A percentile compares a stretch with the other conserved stretches of the same genome.
Evolutionary conservation across 2,888 invertebrate species (phyloP).

Genomic region (Stictocephala bisonia): DNA sequence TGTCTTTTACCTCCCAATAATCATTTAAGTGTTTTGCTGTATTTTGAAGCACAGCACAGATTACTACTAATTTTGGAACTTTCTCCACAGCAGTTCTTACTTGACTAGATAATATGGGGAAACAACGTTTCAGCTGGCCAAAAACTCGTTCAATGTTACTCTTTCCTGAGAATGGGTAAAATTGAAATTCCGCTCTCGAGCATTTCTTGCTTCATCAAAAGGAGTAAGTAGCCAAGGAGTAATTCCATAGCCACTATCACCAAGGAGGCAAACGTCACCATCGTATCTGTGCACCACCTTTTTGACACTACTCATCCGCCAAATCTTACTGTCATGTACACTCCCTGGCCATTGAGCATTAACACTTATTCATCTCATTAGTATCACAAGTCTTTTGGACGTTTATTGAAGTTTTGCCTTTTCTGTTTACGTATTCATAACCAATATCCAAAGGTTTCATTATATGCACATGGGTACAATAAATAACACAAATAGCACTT

Average conservation of each 20-base stretch:
- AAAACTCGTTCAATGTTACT: background rate
- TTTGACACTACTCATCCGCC: background rate
- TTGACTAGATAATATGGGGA: background rate
- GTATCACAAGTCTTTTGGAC: background rate
- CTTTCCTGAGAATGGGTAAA: background rate
- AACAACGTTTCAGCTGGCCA: conserved; percentile 15
- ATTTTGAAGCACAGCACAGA: background rate
- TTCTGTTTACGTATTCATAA: background rate
- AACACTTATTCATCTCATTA: background rate
- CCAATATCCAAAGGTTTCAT: background rate
- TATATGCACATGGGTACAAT: conserved; percentile 29
- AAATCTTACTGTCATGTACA: conserved; percentile 22
- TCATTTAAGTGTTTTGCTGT: background rate
- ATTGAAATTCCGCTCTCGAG: background rate
- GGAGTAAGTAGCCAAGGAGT: conserved; percentile 18
- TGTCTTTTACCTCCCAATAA: too few species aligned
- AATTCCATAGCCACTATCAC: conserved; percentile 22
- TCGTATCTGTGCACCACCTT: background rate
- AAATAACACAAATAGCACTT: conserved; percentile 26
- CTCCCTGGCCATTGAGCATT: conserved; percentile 17
- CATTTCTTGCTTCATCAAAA: background rate
- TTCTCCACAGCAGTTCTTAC: conserved; percentile 2
- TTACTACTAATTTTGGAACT: conserved; percentile 17
- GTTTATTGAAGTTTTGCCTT: background rate
- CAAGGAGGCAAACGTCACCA: conserved; percentile 25